Percentiles rank a stretch among this genome's conserved stretches.
These are phyloP conservation scores for Bungarus multicinctus DNA, from an alignment of 2,113 vertebrate genomes.

Conservation along the genomic window DNA sequence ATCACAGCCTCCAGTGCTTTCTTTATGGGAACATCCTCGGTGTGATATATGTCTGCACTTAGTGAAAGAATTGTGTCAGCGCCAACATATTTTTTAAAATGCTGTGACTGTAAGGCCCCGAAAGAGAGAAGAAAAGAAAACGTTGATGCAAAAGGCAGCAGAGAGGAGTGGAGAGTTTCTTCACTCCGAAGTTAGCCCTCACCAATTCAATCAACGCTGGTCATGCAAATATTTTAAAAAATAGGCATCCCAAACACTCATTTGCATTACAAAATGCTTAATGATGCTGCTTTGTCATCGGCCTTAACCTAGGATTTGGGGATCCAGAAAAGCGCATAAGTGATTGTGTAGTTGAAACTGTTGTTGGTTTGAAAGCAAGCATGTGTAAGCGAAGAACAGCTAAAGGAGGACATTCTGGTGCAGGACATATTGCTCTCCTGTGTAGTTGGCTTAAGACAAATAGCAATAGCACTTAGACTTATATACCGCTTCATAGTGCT, in stretches of 20 bases:
- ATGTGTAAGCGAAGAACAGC: not conserved
- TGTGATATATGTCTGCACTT: conserved; percentile 19
- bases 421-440: not conserved
- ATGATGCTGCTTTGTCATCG: not conserved
- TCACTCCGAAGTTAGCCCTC: not conserved
- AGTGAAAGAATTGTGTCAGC: conserved; percentile 25
- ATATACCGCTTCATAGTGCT: too few species aligned
- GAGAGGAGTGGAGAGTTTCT: not conserved
- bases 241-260: not conserved
- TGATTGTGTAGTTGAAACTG: not conserved
- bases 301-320: not conserved
- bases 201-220: not conserved
- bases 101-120: not conserved
- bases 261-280: not conserved
- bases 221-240: not conserved
- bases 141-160: not conserved
- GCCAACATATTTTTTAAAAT: conserved; percentile 20
- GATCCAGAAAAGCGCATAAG: not conserved
- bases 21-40: conserved; percentile 28
- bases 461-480: too few species aligned
- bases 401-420: not conserved
- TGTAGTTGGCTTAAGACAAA: not conserved
- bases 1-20: conserved; percentile 20
- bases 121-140: not conserved
- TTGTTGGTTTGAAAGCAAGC: not conserved